phyloP scores from a whole-genome alignment of 2,797 vertebrate genomes.

The Acrocephalus scirpaceus region DNA sequence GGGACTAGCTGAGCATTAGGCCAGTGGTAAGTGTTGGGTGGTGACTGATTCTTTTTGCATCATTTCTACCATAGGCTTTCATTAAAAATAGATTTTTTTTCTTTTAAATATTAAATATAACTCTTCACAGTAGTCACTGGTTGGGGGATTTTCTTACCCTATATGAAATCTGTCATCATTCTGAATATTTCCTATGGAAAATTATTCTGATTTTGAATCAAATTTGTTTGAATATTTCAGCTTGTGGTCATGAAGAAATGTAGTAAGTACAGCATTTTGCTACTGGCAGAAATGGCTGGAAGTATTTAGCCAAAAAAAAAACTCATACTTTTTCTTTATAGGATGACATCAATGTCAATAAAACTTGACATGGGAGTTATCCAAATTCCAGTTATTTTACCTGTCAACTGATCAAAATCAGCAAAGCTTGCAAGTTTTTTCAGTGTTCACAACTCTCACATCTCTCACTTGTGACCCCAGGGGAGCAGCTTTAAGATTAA shows the following conservation, averaged over 20 bases:
- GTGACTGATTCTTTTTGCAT: neutral
- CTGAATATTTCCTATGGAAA: neutral
- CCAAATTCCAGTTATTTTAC: neutral
- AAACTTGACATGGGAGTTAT: neutral
- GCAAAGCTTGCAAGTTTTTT: neutral
- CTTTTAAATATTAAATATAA: neutral
- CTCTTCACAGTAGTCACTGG: neutral
- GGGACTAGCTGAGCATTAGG: neutral
- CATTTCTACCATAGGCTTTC: neutral
- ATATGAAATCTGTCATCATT: neutral
- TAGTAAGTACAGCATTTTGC: neutral
- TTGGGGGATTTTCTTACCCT: neutral
- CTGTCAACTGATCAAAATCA: neutral
- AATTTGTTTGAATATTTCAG: neutral
- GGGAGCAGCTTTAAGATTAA: neutral
- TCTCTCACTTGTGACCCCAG: neutral
- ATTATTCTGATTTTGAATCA: neutral
- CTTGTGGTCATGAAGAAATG: neutral
- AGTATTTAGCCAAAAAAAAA: neutral
- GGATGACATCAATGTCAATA: neutral
- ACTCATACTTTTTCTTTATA: neutral
- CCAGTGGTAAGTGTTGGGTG: neutral
- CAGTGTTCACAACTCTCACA: neutral
- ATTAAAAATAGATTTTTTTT: neutral
- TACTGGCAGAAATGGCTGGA: neutral